Evolutionary conservation across 2,888 invertebrate species (phyloP), one percentile per base, ranked within the genome.

Genomic region (Ellobium chinense): DNA sequence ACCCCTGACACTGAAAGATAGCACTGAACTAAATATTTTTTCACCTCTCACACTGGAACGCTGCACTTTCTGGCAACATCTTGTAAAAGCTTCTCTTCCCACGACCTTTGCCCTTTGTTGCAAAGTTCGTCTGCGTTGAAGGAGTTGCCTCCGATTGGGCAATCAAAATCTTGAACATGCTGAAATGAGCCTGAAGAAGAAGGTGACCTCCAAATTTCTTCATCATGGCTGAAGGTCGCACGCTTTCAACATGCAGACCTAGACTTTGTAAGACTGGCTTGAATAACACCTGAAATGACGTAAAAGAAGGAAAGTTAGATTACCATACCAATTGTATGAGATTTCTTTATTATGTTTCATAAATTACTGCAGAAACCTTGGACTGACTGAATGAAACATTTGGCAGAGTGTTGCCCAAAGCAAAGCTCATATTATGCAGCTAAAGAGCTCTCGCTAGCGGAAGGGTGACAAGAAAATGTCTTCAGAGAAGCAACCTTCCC

Each of bases 211-310:
- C 98, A 90, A 97, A 95, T 82, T 97, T 97, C 92, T 97, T 97
- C 91, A 98, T 93, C 89, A 91, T 91, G 83, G 91, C 93, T 80
- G 91, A 93, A 84, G 89, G 98, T 95, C 92, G 87, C 21, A 97
- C 95, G 96, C 83, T 82, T 65, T 92, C 91, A 0, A 92, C 89
- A 84, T 92, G 97, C 0, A 98, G 96, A 1, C 98, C 98, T 46
- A 98, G 94, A 82, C 97, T 97, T 0, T 96, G 95, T 24, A 99
- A 94, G 88, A 99, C 94, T 0, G 98, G 98, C 92, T 98, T 97
- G 85, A 93, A 93, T 76, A 92, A 79, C 65, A 91, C 89, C 94
- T 83, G 76, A 31, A 39, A 58, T 12, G 4, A 37, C 21, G 54
- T 21, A 54, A 31, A 62, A 65, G 18, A 18, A 46, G 18, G 18